phyloP scores from a whole-genome alignment of 2,888 invertebrate genomes.

The Pseudoips prasinana region DNA sequence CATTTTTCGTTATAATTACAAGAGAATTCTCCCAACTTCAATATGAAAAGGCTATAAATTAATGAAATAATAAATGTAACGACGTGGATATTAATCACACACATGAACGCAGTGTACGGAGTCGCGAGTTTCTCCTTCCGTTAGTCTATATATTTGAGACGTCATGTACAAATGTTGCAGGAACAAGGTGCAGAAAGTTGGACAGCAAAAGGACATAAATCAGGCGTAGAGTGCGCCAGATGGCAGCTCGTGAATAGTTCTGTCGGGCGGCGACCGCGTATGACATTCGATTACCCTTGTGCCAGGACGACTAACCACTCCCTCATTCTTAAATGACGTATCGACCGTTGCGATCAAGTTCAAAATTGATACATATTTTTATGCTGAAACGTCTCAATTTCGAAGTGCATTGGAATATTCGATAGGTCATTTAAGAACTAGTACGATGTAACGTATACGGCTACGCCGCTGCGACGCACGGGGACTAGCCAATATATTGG shows the following conservation, averaged over 20 bases:
- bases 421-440: too few relatives aligned
- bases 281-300: conserved; percentile 74
- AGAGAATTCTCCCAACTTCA: too few relatives aligned
- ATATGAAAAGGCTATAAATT: too few relatives aligned
- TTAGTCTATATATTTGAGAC: conserved; percentile 63
- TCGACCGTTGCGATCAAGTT: too few relatives aligned
- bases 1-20: too few relatives aligned
- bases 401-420: too few relatives aligned
- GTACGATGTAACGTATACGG: too few relatives aligned
- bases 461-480: too few relatives aligned
- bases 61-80: too few relatives aligned
- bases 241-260: conserved; percentile 65
- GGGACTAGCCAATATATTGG: conserved; percentile 10
- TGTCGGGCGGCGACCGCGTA: conserved; percentile 64
- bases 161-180: conserved; percentile 74
- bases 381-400: not conserved
- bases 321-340: too few relatives aligned
- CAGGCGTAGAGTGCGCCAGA: conserved; percentile 59
- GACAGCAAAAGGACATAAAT: conserved; percentile 72
- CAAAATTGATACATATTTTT: too few relatives aligned
- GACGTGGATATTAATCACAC: not conserved
- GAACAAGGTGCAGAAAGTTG: conserved; percentile 76
- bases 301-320: conserved; percentile 25
- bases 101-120: conserved; percentile 3
- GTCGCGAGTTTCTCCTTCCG: conserved; percentile 40